Percentiles rank a stretch among this genome's conserved stretches.
Evolutionary conservation across 2,113 vertebrate genomes (phyloP).

Genomic region (Loxodonta africana): DNA sequence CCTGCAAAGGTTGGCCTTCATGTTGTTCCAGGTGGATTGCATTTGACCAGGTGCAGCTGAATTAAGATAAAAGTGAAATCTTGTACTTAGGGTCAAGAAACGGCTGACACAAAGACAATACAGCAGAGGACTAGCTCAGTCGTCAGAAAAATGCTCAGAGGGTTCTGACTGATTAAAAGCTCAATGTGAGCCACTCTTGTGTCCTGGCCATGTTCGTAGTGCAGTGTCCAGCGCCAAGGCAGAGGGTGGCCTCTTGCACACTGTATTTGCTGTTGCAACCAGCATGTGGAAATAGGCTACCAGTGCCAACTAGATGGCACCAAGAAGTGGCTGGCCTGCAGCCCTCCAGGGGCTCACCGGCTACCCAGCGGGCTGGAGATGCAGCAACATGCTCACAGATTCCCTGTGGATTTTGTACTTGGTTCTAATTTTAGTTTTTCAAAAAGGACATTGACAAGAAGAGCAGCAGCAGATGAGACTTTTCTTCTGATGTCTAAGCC

Average conservation of each 20-base stretch:
- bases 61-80: not conserved
- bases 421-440: not conserved
- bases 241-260: not conserved
- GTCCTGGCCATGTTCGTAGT: not conserved
- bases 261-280: not conserved
- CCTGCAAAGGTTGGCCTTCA: not conserved
- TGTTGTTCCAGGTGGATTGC: not conserved
- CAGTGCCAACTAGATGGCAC: rapidly evolving
- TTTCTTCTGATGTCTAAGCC: not conserved
- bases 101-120: not conserved
- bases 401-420: not conserved
- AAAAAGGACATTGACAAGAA: not conserved
- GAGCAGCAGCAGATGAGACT: not conserved
- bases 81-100: not conserved
- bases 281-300: not conserved
- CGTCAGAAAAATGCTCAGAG: not conserved
- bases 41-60: not conserved
- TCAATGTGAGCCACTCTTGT: rapidly evolving
- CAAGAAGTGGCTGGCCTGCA: not conserved
- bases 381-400: rapidly evolving
- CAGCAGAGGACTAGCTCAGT: not conserved
- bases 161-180: not conserved
- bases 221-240: rapidly evolving
- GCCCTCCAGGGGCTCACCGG: not conserved
- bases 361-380: not conserved